phyloP scores from a whole-genome alignment of 2,113 vertebrate species.

The Mellivora capensis region DNA sequence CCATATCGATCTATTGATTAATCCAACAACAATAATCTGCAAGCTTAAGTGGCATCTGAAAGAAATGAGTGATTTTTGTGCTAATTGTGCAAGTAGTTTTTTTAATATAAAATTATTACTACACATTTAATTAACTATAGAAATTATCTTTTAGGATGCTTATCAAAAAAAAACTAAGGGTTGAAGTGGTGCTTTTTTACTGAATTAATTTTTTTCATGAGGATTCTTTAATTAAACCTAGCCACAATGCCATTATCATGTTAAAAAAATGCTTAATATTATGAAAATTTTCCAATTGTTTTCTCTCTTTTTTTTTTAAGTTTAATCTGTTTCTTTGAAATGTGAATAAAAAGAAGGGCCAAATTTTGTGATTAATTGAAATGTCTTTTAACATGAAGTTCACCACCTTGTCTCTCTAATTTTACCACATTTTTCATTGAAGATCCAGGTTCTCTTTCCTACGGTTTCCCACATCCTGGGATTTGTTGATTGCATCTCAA shows the following conservation, averaged over 20 bases:
- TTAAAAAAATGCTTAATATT: neutral
- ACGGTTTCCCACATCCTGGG: neutral
- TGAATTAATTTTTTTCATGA: neutral
- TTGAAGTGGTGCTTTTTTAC: neutral
- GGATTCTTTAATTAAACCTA: neutral
- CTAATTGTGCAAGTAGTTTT: neutral
- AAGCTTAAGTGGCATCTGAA: conserved; percentile 37
- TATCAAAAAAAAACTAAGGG: neutral
- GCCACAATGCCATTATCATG: neutral
- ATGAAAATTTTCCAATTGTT: neutral
- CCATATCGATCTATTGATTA: conserved; percentile 51
- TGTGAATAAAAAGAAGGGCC: neutral
- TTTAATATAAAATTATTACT: neutral
- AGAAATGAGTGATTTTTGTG: neutral
- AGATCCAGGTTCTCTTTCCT: neutral
- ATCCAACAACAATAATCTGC: conserved; percentile 20
- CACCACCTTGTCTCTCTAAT: neutral
- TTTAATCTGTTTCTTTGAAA: neutral
- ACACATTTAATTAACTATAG: neutral
- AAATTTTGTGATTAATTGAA: neutral
- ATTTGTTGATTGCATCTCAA: neutral
- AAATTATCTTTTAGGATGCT: neutral
- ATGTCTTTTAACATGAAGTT: neutral
- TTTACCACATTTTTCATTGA: neutral
- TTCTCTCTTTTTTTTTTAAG: neutral